Conservation (phyloP, 2,797 vertebrate species). For the Mycteria americana region DNA sequence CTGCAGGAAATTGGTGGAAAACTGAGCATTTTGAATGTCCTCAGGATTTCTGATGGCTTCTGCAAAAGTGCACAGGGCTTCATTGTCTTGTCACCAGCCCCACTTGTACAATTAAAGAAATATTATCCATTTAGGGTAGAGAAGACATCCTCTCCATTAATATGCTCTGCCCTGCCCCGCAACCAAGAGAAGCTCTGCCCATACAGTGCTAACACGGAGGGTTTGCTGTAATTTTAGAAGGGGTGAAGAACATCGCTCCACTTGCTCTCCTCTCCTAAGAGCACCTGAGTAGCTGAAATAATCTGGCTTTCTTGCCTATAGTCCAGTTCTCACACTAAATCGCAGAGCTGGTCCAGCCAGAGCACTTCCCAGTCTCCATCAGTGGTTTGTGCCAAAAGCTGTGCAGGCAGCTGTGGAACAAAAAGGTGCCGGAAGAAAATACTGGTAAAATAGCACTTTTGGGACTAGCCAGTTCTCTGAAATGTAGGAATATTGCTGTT, state of each 20-base stretch:
- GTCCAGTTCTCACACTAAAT: background rate
- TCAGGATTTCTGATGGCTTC: background rate
- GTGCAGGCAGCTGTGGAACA: background rate
- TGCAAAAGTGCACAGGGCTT: background rate
- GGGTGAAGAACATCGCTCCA: background rate
- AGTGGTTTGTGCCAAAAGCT: background rate
- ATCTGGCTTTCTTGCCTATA: background rate
- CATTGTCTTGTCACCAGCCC: background rate
- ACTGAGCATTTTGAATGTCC: background rate
- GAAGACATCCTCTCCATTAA: background rate
- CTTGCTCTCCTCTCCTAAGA: background rate
- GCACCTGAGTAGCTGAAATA: background rate
- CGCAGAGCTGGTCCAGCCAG: background rate
- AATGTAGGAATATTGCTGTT: background rate
- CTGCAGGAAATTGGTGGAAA: background rate
- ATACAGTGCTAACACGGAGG: background rate
- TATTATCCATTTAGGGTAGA: background rate
- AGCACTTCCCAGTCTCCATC: background rate
- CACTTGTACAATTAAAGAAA: background rate
- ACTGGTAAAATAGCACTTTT: background rate
- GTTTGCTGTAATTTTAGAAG: background rate
- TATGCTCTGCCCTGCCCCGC: background rate
- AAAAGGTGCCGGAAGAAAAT: background rate
- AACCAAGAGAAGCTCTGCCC: background rate
- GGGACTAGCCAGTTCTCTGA: background rate